A percentile compares a stretch with the other conserved stretches of the same genome.
phyloP scores from a whole-genome alignment of 2,888 invertebrate species.

The Limnephilus rhombicus region DNA sequence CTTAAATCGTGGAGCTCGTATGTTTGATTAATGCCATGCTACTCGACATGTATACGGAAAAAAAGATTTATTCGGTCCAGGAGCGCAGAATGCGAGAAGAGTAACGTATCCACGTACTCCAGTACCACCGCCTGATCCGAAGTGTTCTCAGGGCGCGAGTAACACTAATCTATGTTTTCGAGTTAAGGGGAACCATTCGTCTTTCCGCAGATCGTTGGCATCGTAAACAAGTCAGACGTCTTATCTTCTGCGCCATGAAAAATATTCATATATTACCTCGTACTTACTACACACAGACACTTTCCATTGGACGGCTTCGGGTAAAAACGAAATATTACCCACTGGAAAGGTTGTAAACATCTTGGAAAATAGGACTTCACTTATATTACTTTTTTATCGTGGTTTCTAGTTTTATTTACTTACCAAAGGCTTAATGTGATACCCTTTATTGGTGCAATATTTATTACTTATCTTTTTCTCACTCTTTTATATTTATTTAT shows the following conservation, averaged over 20 bases:
- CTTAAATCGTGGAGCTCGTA: constrained; percentile 1
- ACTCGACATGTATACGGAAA: constrained; percentile 20
- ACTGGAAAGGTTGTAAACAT: not conserved
- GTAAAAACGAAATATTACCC: not conserved
- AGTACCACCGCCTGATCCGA: not conserved
- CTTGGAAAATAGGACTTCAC: not conserved
- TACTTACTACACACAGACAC: not conserved
- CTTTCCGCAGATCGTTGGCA: constrained; percentile 31
- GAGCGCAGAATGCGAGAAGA: not conserved
- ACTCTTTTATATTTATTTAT: not conserved
- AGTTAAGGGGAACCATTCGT: constrained; percentile 40
- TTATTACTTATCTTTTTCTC: not conserved
- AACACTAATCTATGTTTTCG: constrained; percentile 45
- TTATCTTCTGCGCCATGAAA: constrained; percentile 29
- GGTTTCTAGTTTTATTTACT: not conserved
- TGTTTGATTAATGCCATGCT: constrained; percentile 14
- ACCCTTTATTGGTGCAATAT: not conserved
- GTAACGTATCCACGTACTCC: not conserved
- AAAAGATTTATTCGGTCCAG: constrained; percentile 18
- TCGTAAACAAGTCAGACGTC: constrained; percentile 42
- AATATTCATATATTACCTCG: not conserved
- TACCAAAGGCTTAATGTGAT: not conserved
- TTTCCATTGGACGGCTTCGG: not conserved
- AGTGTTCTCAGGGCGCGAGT: constrained; percentile 26
- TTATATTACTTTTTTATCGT: not conserved